phyloP scores from a whole-genome alignment of 2,888 invertebrate species.

The Drosophila suboccidentalis region DNA sequence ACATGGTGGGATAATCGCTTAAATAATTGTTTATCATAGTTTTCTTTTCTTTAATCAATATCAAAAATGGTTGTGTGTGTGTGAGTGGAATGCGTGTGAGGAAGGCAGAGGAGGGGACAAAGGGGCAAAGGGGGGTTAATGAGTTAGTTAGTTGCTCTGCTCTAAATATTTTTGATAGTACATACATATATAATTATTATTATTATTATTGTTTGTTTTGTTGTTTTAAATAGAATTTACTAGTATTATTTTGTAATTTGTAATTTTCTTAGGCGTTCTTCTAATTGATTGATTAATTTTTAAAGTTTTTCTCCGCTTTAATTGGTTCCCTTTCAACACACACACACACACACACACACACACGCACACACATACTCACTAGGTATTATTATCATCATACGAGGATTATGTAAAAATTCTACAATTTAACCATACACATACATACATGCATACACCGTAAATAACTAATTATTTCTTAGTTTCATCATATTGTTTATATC shows the following conservation, averaged over 20 bases:
- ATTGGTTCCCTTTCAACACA: slow-evolving; percentile 73
- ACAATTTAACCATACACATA: slow-evolving; percentile 54
- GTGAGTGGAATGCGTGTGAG: slow-evolving; percentile 12
- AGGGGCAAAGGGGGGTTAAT: background rate
- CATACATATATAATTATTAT: slow-evolving; percentile 19
- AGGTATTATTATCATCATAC: slow-evolving; percentile 37
- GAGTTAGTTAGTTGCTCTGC: slow-evolving; percentile 19
- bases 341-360: slow-evolving; percentile 40
- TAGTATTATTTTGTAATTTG: slow-evolving; percentile 28
- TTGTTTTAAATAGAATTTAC: slow-evolving; percentile 38
- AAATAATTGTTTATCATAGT: slow-evolving; percentile 40
- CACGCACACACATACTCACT: slow-evolving; percentile 34
- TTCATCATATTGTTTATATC: slow-evolving; percentile 55
- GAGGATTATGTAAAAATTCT: slow-evolving; percentile 70
- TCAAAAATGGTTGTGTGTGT: slow-evolving; percentile 12
- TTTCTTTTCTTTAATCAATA: slow-evolving; percentile 30
- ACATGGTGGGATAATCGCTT: slow-evolving; percentile 83
- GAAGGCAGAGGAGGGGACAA: background rate
- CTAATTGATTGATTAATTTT: slow-evolving; percentile 67
- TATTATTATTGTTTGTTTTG: slow-evolving; percentile 13
- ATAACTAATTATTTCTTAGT: slow-evolving; percentile 53
- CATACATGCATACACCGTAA: slow-evolving; percentile 44
- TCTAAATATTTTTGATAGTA: slow-evolving; percentile 45
- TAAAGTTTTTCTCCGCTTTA: slow-evolving; percentile 53
- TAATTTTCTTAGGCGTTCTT: slow-evolving; percentile 50